Evolutionary conservation across 2,113 vertebrate species (phyloP).

Genomic region (Lophotis ruficrista): DNA sequence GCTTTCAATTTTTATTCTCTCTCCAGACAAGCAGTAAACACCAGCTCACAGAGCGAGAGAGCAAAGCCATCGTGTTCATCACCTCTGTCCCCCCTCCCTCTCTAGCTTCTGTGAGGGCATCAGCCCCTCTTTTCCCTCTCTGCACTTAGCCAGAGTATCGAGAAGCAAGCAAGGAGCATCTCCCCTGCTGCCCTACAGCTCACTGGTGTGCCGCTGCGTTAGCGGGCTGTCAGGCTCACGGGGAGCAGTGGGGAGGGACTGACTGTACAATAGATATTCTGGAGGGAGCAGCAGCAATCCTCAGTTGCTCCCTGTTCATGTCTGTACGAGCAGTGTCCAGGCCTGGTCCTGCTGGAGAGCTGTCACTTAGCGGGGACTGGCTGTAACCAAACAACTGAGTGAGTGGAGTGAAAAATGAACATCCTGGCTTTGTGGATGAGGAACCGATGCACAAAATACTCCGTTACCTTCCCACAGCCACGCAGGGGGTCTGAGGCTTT

Average conservation of each 20-base stretch:
- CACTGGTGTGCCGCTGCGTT: fast-evolving
- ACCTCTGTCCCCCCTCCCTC: not conserved
- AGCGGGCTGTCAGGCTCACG: not conserved
- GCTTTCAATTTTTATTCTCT: not conserved
- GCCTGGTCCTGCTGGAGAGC: not conserved
- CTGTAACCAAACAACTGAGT: constrained; percentile 12
- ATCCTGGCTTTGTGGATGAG: not conserved
- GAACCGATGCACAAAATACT: not conserved
- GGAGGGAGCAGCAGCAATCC: not conserved
- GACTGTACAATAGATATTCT: not conserved
- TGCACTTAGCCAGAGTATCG: not conserved
- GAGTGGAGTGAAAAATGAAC: not conserved
- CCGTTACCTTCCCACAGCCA: not conserved
- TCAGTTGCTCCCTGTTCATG: not conserved
- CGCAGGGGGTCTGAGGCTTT: not conserved
- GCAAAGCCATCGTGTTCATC: not conserved
- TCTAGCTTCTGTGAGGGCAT: not conserved
- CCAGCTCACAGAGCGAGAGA: not conserved
- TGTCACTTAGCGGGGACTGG: not conserved
- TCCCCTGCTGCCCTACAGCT: not conserved
- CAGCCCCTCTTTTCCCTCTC: not conserved
- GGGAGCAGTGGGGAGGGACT: not conserved
- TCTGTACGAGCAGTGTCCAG: not conserved
- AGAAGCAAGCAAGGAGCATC: not conserved
- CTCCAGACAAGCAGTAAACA: not conserved